Evolutionary conservation across 1,140 invertebrate species (phyloP), one percentile per base, ranked within the genome.

Genomic region (Vollenhovia emeryi): DNA sequence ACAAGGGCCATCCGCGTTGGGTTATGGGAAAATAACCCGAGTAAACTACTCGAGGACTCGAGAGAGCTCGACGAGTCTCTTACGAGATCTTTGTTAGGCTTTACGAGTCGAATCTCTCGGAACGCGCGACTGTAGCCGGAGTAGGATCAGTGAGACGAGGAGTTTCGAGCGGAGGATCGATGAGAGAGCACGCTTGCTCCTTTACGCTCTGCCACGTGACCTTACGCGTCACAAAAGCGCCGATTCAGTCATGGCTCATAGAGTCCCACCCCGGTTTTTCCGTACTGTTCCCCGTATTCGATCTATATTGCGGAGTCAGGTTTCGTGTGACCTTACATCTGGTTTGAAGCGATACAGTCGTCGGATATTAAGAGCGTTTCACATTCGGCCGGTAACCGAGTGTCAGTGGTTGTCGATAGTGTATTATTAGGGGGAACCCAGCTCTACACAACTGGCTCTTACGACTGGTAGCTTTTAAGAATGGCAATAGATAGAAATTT

Each of bases 301-400:
- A 79, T 79, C 48, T 78, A 27, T 76, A 90, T 62, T 90, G 89
- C 71, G 86, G 90, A 88, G 90, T 91, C 91, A 89, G 91, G 73
- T 89, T 91, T 89, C 86, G 75, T 79, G 85, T 40, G 66, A 82
- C 79, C 83, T 88, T 88, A 87, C 91, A 89, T 88, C 89, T 91
- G 91, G 71, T 86, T 66, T 36, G 69, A 89, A 87, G 59, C 88
- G 90, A 90, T 86, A 86, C 33, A 80, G 71, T 71, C 87, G 85
- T 90, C 82, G 36, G 75, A 57, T 52, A 87, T 86, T 80, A 74
- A 71, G 57, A 82, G 24, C 85, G 52, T 66, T 78, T 87, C n/a
- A 60, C 55, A 40, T 73, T 83, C 52, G 33, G 33, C 30, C 57
- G 45, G 45, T 80, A 36, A 80, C 48, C n/a, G 45, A 64, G 43